Conservation (phyloP, 2,888 invertebrate genomes). For the Dinocampus coccinellae region DNA sequence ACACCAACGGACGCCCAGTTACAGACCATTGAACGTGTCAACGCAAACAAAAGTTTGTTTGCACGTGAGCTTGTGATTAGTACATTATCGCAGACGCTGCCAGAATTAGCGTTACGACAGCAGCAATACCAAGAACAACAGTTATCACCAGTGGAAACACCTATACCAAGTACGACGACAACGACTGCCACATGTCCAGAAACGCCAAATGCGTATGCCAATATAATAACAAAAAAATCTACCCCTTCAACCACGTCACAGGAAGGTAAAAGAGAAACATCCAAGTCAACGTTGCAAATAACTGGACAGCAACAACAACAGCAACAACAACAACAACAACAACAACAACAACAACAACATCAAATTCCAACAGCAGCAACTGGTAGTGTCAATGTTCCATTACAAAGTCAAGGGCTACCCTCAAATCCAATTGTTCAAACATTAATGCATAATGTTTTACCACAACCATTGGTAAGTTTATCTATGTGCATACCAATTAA, state of each 20-base stretch:
- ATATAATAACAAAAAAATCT: conserved; percentile 55
- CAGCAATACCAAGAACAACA: conserved; percentile 55
- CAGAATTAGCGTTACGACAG: conserved; percentile 59
- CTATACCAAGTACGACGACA: conserved; percentile 55
- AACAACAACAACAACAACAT: conserved; percentile 41
- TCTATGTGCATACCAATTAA: too few relatives aligned
- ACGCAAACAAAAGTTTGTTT: conserved; percentile 65
- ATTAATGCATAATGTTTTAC: conserved; percentile 67
- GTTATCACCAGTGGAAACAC: conserved; percentile 52
- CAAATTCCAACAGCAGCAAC: conserved; percentile 45
- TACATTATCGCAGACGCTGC: conserved; percentile 63
- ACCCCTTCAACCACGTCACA: conserved; percentile 46
- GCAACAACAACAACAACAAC: conserved; percentile 48
- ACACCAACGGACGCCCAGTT: conserved; percentile 64
- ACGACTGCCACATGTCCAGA: conserved; percentile 60
- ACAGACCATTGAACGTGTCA: conserved; percentile 65
- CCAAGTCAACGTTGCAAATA: conserved; percentile 41
- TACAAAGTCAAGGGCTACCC: conserved; percentile 60
- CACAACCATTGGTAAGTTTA: conserved; percentile 65
- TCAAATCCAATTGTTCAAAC: conserved; percentile 65
- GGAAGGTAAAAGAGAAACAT: conserved; percentile 57
- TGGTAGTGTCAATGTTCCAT: conserved; percentile 51
- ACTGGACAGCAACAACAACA: conserved; percentile 45
- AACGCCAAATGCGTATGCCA: conserved; percentile 54
- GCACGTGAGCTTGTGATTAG: conserved; percentile 64